Evolutionary conservation across 2,888 invertebrate species (phyloP), one percentile per base, ranked within the genome.

Genomic region (Anodontia alba): DNA sequence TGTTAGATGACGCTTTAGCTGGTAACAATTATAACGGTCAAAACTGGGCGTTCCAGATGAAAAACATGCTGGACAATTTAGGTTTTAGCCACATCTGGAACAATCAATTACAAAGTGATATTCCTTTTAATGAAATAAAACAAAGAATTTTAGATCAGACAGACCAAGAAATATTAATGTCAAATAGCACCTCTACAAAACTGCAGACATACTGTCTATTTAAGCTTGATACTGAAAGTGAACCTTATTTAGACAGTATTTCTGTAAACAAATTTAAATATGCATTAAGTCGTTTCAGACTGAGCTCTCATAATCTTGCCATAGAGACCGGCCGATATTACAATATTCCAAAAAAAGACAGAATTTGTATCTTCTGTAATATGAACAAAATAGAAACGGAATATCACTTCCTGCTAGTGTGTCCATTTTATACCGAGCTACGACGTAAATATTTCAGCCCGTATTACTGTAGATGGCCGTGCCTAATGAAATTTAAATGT

Each of bases 1-100:
- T 57, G 29, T 17, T 57, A 23, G 17, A 57, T 57, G 57, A 57
- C 57, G 8, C 29, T 57, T 8, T 10, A 26, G 17, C 3, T 17
- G 29, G 29, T 29, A 26, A 8, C 29, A 57, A 3, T 29, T 57
- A 57, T 57, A 57, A 57, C 29, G 57, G 57, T 29, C 3, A 57
- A 26, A 57, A 57, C 29, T 57, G 57, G 57, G 57, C 57, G 8
- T 26, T 26, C 29, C 57, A 57, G 29, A 26, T 57, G 26, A 57
- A 57, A 57, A 57, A 2, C 29, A 3, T 57, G 8, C 29, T 57
- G 23, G 7, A 57, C 29, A 26, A 20, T 29, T 29, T 57, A 57
- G 57, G 57, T 7, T 57, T 57, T 29, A 26, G 29, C 17, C 15
- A 71, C 33, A 31, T 71, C 26, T 71, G 49, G 51, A n/a, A 70